Evolutionary conservation across 2,797 vertebrate genomes (phyloP), one percentile per base, ranked within the genome.

Genomic region (Anisognathus igniventris): DNA sequence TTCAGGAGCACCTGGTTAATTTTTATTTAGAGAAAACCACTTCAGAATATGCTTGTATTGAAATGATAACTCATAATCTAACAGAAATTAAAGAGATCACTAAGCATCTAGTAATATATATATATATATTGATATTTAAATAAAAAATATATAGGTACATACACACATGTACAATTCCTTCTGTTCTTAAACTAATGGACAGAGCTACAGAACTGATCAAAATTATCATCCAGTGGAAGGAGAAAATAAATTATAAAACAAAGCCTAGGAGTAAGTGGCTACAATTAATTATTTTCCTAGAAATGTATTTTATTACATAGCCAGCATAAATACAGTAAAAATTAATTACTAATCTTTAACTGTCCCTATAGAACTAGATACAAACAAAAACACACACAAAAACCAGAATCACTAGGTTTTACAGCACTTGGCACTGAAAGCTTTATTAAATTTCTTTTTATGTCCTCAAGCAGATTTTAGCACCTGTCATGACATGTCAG

Each of bases 381-480:
- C 35, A 77, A 90, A 67, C 18, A 92, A 61, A 86, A 93, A 21
- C 10, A 4, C 6, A 66, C 35, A 60, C 17, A 88, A 16, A 82
- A 72, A 14, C 27, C 9, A 54, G 25, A 66, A 31, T 64, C 51
- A 72, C 17, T 65, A 80, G 33, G 53, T 75, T 95, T 92, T 76
- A 82, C 67, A 90, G 82, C 65, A 78, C 67, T 90, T 92, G 64
- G 86, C 33, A 62, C 44, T 20, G 31, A 62, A 92, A 96, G n/a
- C 28, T 72, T 92, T 91, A 93, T 67, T 61, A 68, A 39, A 90
- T 73, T 61, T 88, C n/a, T 80, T 91, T 93, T 90, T 62, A 61
- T 88, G 84, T 51, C 95, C 81, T 62, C 37, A 50, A 90, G 91
- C 94, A 78, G 51, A 93, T 96, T 95, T 96, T 91, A 96, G 96